These are phyloP conservation scores for Dromas ardeola DNA, from an alignment of 2,113 vertebrate species.

Conservation along the genomic window DNA sequence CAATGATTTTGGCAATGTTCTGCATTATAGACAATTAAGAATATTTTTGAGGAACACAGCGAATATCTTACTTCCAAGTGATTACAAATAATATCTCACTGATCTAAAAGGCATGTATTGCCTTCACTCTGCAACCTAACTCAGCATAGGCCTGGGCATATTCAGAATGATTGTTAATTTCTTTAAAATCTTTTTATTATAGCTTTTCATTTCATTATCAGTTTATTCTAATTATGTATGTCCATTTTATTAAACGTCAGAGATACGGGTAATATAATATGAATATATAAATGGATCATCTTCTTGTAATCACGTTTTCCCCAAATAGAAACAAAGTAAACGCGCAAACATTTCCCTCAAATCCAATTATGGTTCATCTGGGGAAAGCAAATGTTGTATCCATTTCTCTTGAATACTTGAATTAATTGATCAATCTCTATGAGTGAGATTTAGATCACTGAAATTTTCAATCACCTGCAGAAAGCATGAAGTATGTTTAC, in stretches of 20 bases:
- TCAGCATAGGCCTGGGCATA: background rate
- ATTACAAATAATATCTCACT: background rate
- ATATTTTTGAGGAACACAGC: background rate
- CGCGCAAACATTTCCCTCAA: background rate
- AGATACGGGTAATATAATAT: background rate
- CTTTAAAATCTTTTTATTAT: background rate
- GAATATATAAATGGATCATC: background rate
- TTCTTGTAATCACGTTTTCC: background rate
- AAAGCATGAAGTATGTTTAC: background rate
- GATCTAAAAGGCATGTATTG: background rate
- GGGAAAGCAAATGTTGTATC: background rate
- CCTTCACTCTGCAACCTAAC: background rate
- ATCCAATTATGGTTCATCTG: background rate
- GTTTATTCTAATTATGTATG: background rate
- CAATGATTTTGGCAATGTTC: fast-evolving
- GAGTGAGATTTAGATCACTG: background rate
- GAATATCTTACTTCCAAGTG: background rate
- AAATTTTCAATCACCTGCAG: background rate
- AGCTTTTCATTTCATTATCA: background rate
- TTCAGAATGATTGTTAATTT: background rate
- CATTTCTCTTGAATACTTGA: background rate
- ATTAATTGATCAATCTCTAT: background rate
- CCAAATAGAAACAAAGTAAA: background rate
- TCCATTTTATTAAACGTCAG: background rate
- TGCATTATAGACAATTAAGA: background rate